A percentile compares a stretch with the other conserved stretches of the same genome.
Evolutionary conservation across 2,888 invertebrate genomes (phyloP).

Genomic region (Proisotoma minuta): DNA sequence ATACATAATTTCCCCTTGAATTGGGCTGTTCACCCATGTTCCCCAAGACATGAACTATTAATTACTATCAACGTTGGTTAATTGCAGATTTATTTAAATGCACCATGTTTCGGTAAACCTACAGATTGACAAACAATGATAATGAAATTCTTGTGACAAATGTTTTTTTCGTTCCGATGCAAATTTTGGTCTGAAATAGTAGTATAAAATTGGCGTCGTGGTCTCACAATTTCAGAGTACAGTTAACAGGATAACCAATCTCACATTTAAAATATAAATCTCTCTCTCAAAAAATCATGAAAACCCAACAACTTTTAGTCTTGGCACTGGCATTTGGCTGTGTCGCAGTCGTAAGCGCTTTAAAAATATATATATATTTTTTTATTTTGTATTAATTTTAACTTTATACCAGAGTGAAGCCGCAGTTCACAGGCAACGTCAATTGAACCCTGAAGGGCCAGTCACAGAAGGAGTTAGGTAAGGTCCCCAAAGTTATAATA

Average conservation of each 20-base stretch:
- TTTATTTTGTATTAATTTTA: neutral
- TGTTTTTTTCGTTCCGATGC: too few species aligned
- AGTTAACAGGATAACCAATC: too few species aligned
- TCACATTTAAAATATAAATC: too few species aligned
- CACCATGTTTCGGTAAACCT: neutral
- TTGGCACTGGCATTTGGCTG: conserved; percentile 17
- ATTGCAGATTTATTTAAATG: neutral
- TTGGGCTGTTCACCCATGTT: neutral
- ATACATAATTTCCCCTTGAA: neutral
- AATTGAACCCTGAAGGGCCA: conserved; percentile 5
- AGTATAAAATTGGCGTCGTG: too few species aligned
- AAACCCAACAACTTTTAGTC: neutral
- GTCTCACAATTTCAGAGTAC: too few species aligned
- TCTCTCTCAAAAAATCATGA: too few species aligned
- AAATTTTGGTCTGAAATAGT: too few species aligned
- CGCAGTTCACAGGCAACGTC: neutral
- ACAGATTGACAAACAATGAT: too few species aligned
- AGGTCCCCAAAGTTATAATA: too few species aligned
- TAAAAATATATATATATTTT: neutral
- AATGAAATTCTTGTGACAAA: too few species aligned
- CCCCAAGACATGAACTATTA: neutral
- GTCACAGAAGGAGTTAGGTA: conserved; percentile 11
- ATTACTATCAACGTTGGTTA: neutral
- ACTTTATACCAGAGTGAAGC: neutral
- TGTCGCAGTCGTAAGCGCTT: conserved; percentile 19